Base-by-base conservation (phyloP, 1,140 invertebrate species). In the Microplitis mediator region DNA sequence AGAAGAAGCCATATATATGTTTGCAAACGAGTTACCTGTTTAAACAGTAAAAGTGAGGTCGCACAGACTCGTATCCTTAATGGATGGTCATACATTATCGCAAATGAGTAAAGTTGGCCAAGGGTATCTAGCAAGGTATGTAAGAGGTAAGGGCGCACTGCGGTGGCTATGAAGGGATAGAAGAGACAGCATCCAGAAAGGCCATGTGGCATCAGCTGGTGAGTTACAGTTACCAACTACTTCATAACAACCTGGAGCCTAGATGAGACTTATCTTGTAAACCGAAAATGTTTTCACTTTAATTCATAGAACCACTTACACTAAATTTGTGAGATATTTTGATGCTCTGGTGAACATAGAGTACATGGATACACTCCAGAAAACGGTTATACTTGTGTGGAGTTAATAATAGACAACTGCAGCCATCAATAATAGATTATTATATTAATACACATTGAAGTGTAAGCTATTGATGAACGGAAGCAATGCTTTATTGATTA, bases 1-100 rank as follows among this genome's bases (percentile, higher is more conserved):
- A 45, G 52, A 54, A 14, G 16, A 54, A n/a, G 4, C n/a, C 52
- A 54, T 14, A 23, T 54, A 54, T 45, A 56, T 50, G 34, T 52
- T 60, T 11, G 32, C 62, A 52, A 64, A 60, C 45, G 31, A 62
- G 52, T 61, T 68, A 66, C 56, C 64, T 60, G 58, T 11, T 32
- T 23, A 11, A 54, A 4, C 52, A 65, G 52, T 58, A 45, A 39
- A 62, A 71, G 69, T 35, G 61, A 71, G 61, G 65, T 35, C 69
- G 14, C 63, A 69, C 58, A 34, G 51, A 23, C 69, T 69, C 50
- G 61, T 36, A 63, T 66, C 73, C 75, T 74, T 74, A 76, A 76
- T 76, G 73, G 75, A 67, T 70, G 73, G 67, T 67, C 75, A 76
- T 76, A 74, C 73, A 76, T 76, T 76, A 74, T 74, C 73, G 69